Base-by-base conservation (phyloP, 1,140 invertebrate genomes). In the Drosophila novamexicana region DNA sequence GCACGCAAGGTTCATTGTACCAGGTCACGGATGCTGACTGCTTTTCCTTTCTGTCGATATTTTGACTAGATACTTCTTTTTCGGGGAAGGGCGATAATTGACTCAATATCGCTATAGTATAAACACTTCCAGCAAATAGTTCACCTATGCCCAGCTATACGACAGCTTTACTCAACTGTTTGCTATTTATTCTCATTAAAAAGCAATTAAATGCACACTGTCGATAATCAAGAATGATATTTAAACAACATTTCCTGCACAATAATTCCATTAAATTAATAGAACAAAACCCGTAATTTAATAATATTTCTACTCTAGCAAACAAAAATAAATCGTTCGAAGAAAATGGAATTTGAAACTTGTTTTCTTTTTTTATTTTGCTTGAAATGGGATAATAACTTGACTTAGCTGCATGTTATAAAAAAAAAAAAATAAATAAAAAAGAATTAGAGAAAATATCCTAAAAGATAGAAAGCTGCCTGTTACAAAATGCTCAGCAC, bases 1-100 rank as follows among this genome's bases (percentile, higher is more conserved):
- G 77, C 50, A 63, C 73, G 54, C 77, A 80, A 75, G 81, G 84
- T 89, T 89, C 81, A 81, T 84, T 84, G 84, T 18, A 81, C 84
- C 59, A 42, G 44, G 12, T 6, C 14, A 40, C 64, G 18, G 54
- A 66, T 67, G 69, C 54, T 67, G 39, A 10, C n/a, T 47, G 22
- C 49, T 7, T 16, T 12, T 47, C 52, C 32, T 44, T 36, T 3
- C 54, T 89, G 84, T 84, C 80, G 78, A 89, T 77, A 75, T 67
- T 74, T 64, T 59, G 66, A 74, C 76, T 59, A 71, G 69, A 54
- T 73, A 65, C 62, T 71, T 78, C 78, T 85, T 29, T 29, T 4
- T 29, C 4, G 4, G 22, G 4, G 22, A 4, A 22, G 22, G 22
- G 22, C 3, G 3, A 29, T 3, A 29, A 29, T 4, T 5, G 22